Percentiles rank a stretch among this genome's conserved stretches.
Evolutionary conservation across 2,888 invertebrate species (phyloP).

Genomic region (Omphaloscelis lunosa): DNA sequence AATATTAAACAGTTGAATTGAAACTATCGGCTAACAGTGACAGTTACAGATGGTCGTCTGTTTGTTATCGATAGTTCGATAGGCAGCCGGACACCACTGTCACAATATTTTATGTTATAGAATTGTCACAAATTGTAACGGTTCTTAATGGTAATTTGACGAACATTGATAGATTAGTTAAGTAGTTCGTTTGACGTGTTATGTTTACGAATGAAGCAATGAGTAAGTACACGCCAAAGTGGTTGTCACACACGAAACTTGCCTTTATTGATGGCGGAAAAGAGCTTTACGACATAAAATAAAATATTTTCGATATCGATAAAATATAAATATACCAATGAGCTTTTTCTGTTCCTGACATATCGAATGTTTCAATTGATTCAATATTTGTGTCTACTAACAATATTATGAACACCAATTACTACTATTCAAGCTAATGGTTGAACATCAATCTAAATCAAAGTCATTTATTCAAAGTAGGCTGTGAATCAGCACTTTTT

Average conservation of each 20-base stretch:
- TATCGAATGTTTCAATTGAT: not conserved
- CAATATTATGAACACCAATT: not conserved
- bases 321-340: too few relatives aligned
- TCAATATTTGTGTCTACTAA: not conserved
- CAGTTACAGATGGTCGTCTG: constrained; percentile 40
- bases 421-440: not conserved
- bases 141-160: constrained; percentile 45
- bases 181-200: constrained; percentile 35
- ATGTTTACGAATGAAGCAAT: not conserved
- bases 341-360: not conserved
- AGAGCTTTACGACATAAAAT: not conserved
- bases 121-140: constrained; percentile 57
- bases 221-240: constrained; percentile 1
- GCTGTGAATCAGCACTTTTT: too few relatives aligned
- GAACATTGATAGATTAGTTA: constrained; percentile 52
- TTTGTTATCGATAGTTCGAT: constrained; percentile 36
- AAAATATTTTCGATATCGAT: not conserved
- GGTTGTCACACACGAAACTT: not conserved
- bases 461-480: too few relatives aligned
- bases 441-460: too few relatives aligned
- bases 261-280: not conserved
- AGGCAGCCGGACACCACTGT: constrained; percentile 39
- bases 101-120: constrained; percentile 54
- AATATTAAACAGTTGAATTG: constrained; percentile 15
- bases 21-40: constrained; percentile 16